A percentile compares a stretch with the other conserved stretches of the same genome.
These are phyloP conservation scores for Monarcha castaneiventris DNA, from an alignment of 2,113 vertebrate genomes.

Conservation along the genomic window DNA sequence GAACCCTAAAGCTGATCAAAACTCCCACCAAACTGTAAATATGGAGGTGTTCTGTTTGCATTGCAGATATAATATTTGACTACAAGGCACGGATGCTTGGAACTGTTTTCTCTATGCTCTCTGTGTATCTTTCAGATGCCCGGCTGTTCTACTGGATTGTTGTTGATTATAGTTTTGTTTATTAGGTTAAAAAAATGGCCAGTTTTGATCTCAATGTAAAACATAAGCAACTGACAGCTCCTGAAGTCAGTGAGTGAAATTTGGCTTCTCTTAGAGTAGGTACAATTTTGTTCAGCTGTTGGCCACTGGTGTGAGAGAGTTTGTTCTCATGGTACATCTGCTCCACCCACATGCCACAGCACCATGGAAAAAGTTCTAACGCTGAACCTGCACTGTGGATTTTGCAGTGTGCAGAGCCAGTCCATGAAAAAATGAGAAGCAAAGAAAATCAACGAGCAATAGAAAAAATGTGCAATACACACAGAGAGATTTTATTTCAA, in stretches of 20 bases:
- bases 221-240: neutral
- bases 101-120: neutral
- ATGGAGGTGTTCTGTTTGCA: neutral
- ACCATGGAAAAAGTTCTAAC: neutral
- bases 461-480: neutral
- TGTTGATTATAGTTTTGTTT: neutral
- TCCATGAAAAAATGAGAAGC: neutral
- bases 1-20: slow-evolving; percentile 30
- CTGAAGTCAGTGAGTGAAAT: slow-evolving; percentile 12
- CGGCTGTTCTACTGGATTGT: neutral
- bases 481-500: slow-evolving; percentile 4
- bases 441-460: neutral
- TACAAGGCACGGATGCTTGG: neutral
- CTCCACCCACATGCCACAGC: neutral
- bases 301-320: neutral
- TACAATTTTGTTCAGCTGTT: slow-evolving; percentile 9
- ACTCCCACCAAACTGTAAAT: neutral
- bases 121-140: neutral
- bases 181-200: neutral
- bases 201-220: neutral
- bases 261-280: neutral
- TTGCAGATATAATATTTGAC: neutral
- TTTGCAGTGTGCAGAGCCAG: neutral
- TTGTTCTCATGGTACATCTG: neutral
- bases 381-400: neutral